Conservation (phyloP, 2,888 invertebrate genomes). For the Diplazon laetatorius region DNA sequence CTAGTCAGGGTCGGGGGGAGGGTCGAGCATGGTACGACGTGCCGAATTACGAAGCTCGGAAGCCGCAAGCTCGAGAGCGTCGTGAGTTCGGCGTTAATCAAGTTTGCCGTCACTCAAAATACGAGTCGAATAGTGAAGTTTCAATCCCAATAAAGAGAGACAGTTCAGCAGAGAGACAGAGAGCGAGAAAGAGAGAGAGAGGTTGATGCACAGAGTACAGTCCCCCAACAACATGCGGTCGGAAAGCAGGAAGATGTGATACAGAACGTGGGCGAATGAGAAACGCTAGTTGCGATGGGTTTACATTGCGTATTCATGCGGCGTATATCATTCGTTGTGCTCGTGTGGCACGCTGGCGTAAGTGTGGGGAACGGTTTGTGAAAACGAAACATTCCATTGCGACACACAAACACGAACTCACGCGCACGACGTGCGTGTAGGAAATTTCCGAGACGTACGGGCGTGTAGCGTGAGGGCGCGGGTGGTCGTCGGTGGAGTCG, state of each 20-base stretch:
- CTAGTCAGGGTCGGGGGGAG: too few species aligned
- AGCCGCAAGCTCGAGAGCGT: conserved; percentile 9
- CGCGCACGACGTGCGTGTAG: conserved; percentile 44
- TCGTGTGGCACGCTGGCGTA: background rate
- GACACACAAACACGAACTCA: too few species aligned
- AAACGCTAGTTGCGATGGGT: conserved; percentile 50
- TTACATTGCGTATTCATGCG: conserved; percentile 65
- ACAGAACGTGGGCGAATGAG: conserved; percentile 55
- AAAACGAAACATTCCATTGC: conserved; percentile 44
- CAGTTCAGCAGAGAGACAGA: too few species aligned
- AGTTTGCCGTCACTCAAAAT: conserved; percentile 60
- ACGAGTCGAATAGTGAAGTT: conserved; percentile 45
- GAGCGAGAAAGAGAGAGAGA: background rate
- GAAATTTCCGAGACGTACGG: conserved; percentile 53
- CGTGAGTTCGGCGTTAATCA: conserved; percentile 57
- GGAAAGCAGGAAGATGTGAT: conserved; percentile 29
- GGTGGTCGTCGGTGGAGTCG: conserved; percentile 43
- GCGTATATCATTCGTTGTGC: conserved; percentile 63
- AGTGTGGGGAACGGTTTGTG: conserved; percentile 28
- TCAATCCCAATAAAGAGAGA: conserved; percentile 39
- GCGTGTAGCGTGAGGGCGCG: too few species aligned
- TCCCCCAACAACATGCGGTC: conserved; percentile 46
- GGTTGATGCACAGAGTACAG: conserved; percentile 13
- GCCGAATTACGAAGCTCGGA: conserved; percentile 46
- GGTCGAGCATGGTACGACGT: conserved; percentile 3